Percentiles rank a stretch among this genome's conserved stretches.
Evolutionary conservation across 2,797 vertebrate genomes (phyloP).

Genomic region (Acanthurus leucopareius): DNA sequence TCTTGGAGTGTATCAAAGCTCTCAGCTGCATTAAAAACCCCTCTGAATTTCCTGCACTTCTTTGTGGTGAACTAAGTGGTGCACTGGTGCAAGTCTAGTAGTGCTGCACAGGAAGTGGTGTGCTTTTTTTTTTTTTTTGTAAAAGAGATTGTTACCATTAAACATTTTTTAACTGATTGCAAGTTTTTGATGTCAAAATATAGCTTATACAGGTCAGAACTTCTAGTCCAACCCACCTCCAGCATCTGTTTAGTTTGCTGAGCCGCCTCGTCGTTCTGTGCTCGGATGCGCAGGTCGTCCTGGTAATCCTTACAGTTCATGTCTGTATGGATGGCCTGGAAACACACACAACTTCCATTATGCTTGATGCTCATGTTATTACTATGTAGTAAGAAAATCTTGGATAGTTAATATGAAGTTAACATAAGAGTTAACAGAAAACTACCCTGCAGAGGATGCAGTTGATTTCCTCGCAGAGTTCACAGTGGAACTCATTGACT

Average conservation of each 20-base stretch:
- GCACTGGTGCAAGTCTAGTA: neutral
- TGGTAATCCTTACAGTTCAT: slow-evolving; percentile 94
- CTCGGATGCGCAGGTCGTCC: slow-evolving; percentile 87
- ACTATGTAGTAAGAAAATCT: no score
- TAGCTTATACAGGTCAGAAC: neutral
- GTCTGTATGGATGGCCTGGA: slow-evolving; percentile 88
- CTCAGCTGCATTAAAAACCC: neutral
- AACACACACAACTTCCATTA: slow-evolving; percentile 10
- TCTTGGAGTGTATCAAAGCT: neutral
- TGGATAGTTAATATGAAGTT: neutral
- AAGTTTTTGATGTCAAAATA: neutral
- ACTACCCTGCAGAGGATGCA: slow-evolving; percentile 92
- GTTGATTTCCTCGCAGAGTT: slow-evolving; percentile 85
- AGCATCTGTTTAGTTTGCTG: slow-evolving; percentile 88
- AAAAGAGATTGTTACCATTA: neutral
- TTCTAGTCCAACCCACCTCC: slow-evolving; percentile 74
- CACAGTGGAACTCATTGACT: slow-evolving; percentile 89
- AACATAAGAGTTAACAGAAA: neutral
- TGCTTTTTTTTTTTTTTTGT: neutral
- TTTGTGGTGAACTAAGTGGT: neutral
- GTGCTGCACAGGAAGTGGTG: neutral
- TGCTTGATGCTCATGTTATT: neutral
- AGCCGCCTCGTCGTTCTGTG: slow-evolving; percentile 88
- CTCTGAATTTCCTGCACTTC: neutral
- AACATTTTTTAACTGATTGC: neutral